Percentiles rank a stretch among this genome's conserved stretches.
Conservation (phyloP, 2,888 invertebrate species). For the Lathronympha strigana region DNA sequence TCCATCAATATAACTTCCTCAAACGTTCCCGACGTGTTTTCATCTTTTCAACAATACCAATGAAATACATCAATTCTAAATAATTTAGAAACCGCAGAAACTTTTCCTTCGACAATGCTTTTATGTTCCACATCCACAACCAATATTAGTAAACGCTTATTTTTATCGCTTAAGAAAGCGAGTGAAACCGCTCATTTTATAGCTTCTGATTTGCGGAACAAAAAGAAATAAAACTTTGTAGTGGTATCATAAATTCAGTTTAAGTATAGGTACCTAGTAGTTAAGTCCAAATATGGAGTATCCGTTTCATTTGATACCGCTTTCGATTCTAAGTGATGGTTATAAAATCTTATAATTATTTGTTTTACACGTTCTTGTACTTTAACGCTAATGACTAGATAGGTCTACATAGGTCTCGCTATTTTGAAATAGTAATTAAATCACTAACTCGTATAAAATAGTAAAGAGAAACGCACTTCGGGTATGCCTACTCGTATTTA, state of each 20-base stretch:
- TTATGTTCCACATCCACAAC: slow-evolving; percentile 10
- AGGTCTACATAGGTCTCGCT: too few species aligned
- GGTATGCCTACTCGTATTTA: too few species aligned
- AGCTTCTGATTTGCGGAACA: slow-evolving; percentile 32
- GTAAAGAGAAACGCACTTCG: too few species aligned
- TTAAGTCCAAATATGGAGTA: slow-evolving; percentile 26
- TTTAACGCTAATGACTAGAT: not conserved
- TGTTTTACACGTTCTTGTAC: not conserved
- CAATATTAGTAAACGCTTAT: slow-evolving; percentile 35
- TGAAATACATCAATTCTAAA: not conserved
- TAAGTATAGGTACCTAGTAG: slow-evolving; percentile 28
- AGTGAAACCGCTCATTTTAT: slow-evolving; percentile 38
- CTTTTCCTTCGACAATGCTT: slow-evolving; percentile 11
- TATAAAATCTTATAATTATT: not conserved
- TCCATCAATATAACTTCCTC: not conserved
- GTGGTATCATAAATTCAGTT: slow-evolving; percentile 30
- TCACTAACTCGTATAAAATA: too few species aligned
- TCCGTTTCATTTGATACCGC: slow-evolving; percentile 3
- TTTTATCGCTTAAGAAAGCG: slow-evolving; percentile 36
- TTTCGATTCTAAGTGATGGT: slow-evolving; percentile 9
- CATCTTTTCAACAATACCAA: not conserved
- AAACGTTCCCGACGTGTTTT: not conserved
- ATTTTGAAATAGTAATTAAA: too few species aligned
- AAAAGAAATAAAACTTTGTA: slow-evolving; percentile 35
- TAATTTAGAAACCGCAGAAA: slow-evolving; percentile 3